Conservation (phyloP, 2,113 vertebrate species). For the Columba livia region DNA sequence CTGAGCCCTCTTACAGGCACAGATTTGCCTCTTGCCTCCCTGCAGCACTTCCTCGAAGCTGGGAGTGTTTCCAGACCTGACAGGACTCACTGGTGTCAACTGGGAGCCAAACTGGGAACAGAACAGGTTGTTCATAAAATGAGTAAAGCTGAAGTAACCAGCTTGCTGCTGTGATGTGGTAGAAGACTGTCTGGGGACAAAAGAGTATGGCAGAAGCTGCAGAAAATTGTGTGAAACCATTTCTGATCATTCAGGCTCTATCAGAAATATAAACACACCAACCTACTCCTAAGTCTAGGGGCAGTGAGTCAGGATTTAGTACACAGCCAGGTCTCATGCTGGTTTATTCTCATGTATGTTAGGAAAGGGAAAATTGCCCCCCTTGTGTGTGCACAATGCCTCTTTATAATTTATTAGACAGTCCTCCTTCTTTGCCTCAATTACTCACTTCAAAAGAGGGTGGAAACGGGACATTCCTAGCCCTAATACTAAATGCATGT, state of each 20-base stretch:
- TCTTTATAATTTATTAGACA: constrained; percentile 58
- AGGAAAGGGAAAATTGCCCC: constrained; percentile 11
- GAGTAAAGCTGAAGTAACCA: not conserved
- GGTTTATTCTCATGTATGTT: not conserved
- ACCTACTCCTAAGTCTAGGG: not conserved
- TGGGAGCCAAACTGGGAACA: constrained; percentile 16
- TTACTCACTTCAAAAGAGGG: constrained; percentile 58
- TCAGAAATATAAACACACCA: not conserved
- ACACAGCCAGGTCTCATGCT: not conserved
- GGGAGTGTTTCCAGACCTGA: not conserved
- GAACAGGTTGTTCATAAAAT: not conserved
- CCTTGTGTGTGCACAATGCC: constrained; percentile 17
- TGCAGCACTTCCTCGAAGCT: not conserved
- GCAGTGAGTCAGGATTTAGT: not conserved
- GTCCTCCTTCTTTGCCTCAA: constrained; percentile 29
- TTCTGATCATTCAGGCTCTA: not conserved
- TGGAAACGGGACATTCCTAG: constrained; percentile 66
- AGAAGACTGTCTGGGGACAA: not conserved
- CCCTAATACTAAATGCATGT: constrained; percentile 69
- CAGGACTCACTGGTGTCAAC: not conserved
- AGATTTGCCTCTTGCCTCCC: constrained; percentile 7
- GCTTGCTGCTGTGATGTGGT: not conserved
- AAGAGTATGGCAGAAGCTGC: not conserved
- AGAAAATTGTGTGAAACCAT: not conserved
- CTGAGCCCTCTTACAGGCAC: not conserved